Evolutionary conservation across 1,140 invertebrate species (phyloP), one percentile per base, ranked within the genome.

Genomic region (Trichonephila clavipes): DNA sequence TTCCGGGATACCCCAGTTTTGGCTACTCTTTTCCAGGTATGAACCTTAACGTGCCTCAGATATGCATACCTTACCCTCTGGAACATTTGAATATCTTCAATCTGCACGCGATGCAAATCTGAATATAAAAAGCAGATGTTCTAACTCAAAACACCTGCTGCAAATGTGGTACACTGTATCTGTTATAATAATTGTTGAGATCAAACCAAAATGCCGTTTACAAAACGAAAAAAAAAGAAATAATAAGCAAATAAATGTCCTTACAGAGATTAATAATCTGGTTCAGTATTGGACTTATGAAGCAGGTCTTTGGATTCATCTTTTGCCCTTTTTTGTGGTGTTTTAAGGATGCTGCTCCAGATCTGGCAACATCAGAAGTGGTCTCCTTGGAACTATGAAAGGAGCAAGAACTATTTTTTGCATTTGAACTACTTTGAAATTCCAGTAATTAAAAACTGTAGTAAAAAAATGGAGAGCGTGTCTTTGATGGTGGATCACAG

Each of bases 11-110:
- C 97, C 98, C 98, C 97, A 98, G 98, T 97, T 98, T 98, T 97
- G 98, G 98, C 97, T 98, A 99, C 96, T 98, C 98, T 96, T 98
- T 98, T 96, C 98, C 98, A 98, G 98, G 98, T 98, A 98, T 98
- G 97, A 97, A 97, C 96, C 96, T 96, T 96, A 96, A 96, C 66
- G 81, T 94, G 96, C 96, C 96, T 96, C 96, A 96, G 95, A 96
- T 96, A 95, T 95, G 96, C 95, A 95, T 94, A 90, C 91, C 97
- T 95, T 96, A 97, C 95, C 96, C 96, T 97, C 95, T 97, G 97
- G 95, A 96, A 96, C 94, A 96, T 96, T 95, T 96, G 97, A 94
- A 94, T 95, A 96, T 97, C 89, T 94, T 95, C 94, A 95, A 95
- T 81, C 94, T 95, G 77, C 95, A 95, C 94, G 95, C 95, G 51